These are phyloP conservation scores for Irena cyanogastra DNA, from an alignment of 2,113 vertebrate genomes.

Conservation along the genomic window DNA sequence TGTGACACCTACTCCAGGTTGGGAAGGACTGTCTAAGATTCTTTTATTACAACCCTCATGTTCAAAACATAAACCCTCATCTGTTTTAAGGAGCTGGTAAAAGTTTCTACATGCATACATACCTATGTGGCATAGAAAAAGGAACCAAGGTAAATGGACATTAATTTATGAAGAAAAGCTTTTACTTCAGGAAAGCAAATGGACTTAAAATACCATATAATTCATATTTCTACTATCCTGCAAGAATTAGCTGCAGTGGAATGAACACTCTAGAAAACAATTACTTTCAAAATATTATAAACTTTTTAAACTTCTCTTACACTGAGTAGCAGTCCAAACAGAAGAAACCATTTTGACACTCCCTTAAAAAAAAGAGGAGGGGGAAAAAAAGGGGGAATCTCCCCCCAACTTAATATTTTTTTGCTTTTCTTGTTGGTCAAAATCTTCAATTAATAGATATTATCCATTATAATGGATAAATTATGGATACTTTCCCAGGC, in stretches of 20 bases:
- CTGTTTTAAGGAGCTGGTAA: neutral
- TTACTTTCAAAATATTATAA: neutral
- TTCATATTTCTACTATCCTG: neutral
- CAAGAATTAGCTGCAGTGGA: neutral
- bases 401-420: neutral
- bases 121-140: neutral
- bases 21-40: neutral
- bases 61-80: neutral
- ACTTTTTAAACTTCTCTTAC: neutral
- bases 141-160: neutral
- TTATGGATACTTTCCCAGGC: neutral
- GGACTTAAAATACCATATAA: neutral
- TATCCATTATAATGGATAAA: neutral
- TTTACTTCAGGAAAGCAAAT: neutral
- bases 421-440: neutral
- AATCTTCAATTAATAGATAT: neutral
- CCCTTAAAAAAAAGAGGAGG: neutral
- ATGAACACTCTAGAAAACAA: neutral
- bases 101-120: neutral
- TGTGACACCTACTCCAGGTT: neutral
- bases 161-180: neutral
- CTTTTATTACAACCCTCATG: neutral
- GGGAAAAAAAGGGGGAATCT: accelerated
- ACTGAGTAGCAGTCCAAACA: neutral
- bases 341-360: neutral